A percentile compares a stretch with the other conserved stretches of the same genome.
These are phyloP conservation scores for Thamnophis elegans DNA, from an alignment of 2,797 vertebrate species.

Conservation along the genomic window DNA sequence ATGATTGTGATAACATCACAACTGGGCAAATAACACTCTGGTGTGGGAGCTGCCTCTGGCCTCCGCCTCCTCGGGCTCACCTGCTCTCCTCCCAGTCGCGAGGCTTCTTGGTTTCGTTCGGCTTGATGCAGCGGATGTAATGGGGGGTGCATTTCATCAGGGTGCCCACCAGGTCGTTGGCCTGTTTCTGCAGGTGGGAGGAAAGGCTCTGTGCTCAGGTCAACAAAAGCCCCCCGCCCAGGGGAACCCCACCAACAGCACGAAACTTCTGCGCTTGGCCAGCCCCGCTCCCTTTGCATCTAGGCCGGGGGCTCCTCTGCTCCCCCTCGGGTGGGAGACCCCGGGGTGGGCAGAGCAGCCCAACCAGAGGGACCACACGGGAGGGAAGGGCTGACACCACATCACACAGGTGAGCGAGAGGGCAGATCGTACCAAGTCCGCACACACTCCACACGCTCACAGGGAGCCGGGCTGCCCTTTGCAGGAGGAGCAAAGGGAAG, in stretches of 20 bases:
- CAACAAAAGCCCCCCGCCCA: neutral
- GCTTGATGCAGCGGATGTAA: constrained; percentile 99
- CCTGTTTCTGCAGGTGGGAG: constrained; percentile 84
- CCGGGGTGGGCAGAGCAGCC: neutral
- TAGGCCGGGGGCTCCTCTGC: neutral
- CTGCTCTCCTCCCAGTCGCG: constrained; percentile 97
- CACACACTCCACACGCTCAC: neutral
- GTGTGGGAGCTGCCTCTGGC: neutral
- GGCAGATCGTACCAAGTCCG: neutral
- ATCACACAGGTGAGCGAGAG: neutral
- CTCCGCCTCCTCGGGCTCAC: constrained; percentile 59
- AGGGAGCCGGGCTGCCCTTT: neutral
- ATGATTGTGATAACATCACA: neutral
- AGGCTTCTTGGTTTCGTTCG: constrained; percentile 96
- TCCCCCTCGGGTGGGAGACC: neutral
- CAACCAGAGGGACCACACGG: neutral
- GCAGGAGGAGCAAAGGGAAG: neutral
- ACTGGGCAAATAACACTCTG: neutral
- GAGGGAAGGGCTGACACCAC: neutral
- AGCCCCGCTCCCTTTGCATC: neutral
- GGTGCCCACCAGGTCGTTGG: constrained; percentile 95
- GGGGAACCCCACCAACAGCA: neutral
- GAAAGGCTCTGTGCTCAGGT: neutral
- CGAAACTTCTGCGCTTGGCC: neutral
- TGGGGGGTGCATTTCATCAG: constrained; percentile 98